Evolutionary conservation across 2,888 invertebrate species (phyloP).

Genomic region (Aphidius colemani): DNA sequence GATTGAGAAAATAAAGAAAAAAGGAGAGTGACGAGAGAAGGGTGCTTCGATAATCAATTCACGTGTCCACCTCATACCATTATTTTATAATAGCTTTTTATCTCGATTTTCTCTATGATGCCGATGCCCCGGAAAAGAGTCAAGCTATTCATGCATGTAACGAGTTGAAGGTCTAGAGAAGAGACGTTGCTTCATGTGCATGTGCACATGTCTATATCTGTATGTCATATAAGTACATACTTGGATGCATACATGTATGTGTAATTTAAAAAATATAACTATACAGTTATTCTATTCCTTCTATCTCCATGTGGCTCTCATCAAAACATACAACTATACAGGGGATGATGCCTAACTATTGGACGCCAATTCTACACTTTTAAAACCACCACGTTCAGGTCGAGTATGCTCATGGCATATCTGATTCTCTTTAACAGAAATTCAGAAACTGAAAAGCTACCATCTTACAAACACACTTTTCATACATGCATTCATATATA

Average conservation of each 20-base stretch:
- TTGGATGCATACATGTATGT: too few species aligned
- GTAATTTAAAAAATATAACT: too few species aligned
- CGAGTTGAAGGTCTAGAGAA: conserved; percentile 24
- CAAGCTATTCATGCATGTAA: conserved; percentile 36
- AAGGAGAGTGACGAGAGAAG: not conserved
- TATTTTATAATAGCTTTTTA: not conserved
- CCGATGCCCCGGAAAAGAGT: conserved; percentile 15
- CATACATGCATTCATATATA: conserved; percentile 6
- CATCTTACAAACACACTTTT: conserved; percentile 14
- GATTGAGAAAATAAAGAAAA: too few species aligned
- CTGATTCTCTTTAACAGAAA: conserved; percentile 31
- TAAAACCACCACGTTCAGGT: conserved; percentile 37
- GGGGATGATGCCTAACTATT: conserved; percentile 24
- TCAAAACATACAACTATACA: conserved; percentile 37
- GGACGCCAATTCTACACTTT: conserved; percentile 29
- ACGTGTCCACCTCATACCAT: conserved; percentile 15
- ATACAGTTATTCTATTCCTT: too few species aligned
- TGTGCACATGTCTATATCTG: too few species aligned
- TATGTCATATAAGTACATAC: too few species aligned
- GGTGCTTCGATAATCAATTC: conserved; percentile 31
- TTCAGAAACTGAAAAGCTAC: conserved; percentile 29
- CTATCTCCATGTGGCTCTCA: too few species aligned
- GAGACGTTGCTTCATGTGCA: conserved; percentile 21
- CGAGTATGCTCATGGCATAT: conserved; percentile 41
- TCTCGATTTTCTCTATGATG: conserved; percentile 20